Evolutionary conservation across 1,140 invertebrate species (phyloP).

Genomic region (Akabosia matsudoensis): DNA sequence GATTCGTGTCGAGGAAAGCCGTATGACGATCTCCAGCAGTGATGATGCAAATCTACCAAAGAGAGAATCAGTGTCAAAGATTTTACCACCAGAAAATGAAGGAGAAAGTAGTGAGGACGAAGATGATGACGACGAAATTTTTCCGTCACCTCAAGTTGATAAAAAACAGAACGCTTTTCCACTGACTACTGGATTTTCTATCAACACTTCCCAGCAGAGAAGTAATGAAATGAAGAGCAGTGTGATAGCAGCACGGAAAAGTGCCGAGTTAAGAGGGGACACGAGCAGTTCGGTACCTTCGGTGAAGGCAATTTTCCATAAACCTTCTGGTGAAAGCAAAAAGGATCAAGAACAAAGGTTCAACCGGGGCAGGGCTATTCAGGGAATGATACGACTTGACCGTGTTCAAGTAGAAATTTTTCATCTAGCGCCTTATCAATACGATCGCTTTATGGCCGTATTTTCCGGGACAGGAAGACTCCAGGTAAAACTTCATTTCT

Average conservation of each 20-base stretch:
- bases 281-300: no score
- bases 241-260: background rate
- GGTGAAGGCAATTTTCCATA: background rate
- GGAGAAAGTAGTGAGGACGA: background rate
- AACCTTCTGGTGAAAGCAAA: background rate
- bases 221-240: background rate
- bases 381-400: slow-evolving; percentile 15
- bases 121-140: background rate
- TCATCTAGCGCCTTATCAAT: background rate
- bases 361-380: background rate
- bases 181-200: background rate
- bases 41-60: background rate
- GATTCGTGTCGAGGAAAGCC: background rate
- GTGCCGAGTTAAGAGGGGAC: background rate
- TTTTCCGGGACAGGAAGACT: background rate
- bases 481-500: background rate
- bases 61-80: background rate
- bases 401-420: slow-evolving; percentile 1
- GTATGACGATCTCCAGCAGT: no score
- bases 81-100: no score
- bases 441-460: background rate
- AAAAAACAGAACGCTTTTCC: background rate
- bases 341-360: background rate
- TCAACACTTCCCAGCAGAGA: background rate
- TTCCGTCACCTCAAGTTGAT: background rate